A percentile compares a stretch with the other conserved stretches of the same genome.
Conservation (phyloP, 1,140 invertebrate species). For the Leptinotarsa lineolata region DNA sequence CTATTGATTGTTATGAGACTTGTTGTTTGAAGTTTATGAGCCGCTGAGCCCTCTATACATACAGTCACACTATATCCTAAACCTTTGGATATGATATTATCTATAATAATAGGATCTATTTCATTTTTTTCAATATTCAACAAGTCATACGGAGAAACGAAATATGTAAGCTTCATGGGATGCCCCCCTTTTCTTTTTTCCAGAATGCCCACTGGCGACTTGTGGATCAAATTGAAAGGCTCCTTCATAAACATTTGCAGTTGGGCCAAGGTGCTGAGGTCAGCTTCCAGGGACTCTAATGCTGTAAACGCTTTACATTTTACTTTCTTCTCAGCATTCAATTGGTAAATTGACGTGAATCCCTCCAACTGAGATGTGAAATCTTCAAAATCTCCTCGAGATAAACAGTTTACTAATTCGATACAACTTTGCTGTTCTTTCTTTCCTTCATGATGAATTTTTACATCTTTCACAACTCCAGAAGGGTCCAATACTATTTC, state of each 20-base stretch:
- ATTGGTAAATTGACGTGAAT: constrained; percentile 87
- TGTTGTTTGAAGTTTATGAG: constrained; percentile 84
- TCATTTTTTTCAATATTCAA: constrained; percentile 75
- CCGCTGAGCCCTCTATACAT: constrained; percentile 84
- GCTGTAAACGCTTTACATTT: constrained; percentile 93
- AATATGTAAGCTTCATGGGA: constrained; percentile 92
- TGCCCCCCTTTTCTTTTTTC: constrained; percentile 79
- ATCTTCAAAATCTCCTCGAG: constrained; percentile 85
- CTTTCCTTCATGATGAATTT: constrained; percentile 86
- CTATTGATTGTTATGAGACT: constrained; percentile 78
- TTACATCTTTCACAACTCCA: constrained; percentile 88
- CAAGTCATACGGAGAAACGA: constrained; percentile 92
- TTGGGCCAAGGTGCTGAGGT: constrained; percentile 83
- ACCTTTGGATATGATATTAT: constrained; percentile 70
- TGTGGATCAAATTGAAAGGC: constrained; percentile 84
- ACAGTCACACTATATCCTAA: constrained; percentile 88
- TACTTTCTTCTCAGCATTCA: constrained; percentile 92
- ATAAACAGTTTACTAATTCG: constrained; percentile 81
- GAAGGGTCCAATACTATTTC: constrained; percentile 76
- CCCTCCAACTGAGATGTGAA: constrained; percentile 89
- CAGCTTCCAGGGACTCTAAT: constrained; percentile 87
- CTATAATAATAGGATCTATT: constrained; percentile 75
- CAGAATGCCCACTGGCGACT: constrained; percentile 84
- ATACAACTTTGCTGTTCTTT: constrained; percentile 77
- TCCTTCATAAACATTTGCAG: constrained; percentile 76